Evolutionary conservation across 2,888 invertebrate species (phyloP).

Genomic region (Autographa gamma): DNA sequence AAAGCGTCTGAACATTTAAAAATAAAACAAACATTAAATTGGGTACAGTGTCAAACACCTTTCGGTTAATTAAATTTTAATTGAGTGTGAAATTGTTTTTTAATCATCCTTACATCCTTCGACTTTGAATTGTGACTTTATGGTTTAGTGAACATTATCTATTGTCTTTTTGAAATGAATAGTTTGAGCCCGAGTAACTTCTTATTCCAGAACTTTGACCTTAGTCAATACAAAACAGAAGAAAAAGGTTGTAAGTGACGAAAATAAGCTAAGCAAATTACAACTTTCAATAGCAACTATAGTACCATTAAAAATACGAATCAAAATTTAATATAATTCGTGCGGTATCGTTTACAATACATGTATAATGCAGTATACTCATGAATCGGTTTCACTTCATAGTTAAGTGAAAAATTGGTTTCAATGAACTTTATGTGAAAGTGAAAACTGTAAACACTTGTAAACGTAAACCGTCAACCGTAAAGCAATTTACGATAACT

Average conservation of each 20-base stretch:
- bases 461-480: slow-evolving; percentile 59
- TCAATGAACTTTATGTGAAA: slow-evolving; percentile 74
- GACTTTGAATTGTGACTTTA: slow-evolving; percentile 40
- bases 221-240: slow-evolving; percentile 19
- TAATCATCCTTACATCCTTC: slow-evolving; percentile 43
- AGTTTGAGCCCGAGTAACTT: no score
- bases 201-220: slow-evolving; percentile 23
- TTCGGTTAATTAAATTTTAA: slow-evolving; percentile 43
- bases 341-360: slow-evolving; percentile 15
- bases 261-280: slow-evolving; percentile 6
- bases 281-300: background rate
- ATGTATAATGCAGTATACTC: slow-evolving; percentile 29
- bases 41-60: slow-evolving; percentile 21
- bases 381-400: slow-evolving; percentile 53
- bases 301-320: background rate
- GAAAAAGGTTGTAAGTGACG: background rate
- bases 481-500: slow-evolving; percentile 61
- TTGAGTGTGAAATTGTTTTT: slow-evolving; percentile 47
- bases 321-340: slow-evolving; percentile 10
- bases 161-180: slow-evolving; percentile 22
- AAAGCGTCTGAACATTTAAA: background rate
- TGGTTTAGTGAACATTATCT: slow-evolving; percentile 30
- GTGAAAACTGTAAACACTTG: slow-evolving; percentile 61
- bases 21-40: background rate
- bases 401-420: slow-evolving; percentile 73